Evolutionary conservation across 2,888 invertebrate species (phyloP), one percentile per base, ranked within the genome.

Genomic region (Scaptomyza tumidula): DNA sequence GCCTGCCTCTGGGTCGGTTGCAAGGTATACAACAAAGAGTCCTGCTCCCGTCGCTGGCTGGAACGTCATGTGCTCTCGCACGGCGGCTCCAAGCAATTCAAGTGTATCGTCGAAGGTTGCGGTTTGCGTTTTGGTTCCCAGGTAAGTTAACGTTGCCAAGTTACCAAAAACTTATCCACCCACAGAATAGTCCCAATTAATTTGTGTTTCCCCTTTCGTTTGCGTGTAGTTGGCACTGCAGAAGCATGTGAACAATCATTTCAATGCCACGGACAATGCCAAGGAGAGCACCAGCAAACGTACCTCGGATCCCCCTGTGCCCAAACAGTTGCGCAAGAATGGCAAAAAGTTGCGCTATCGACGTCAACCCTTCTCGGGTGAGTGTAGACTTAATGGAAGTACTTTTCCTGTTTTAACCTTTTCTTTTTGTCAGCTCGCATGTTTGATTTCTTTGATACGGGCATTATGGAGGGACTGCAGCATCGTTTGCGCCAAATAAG

Each of bases 61-160:
- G 98, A 98, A 91, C 94, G 98, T 49, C 98, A 98, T 93, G 96
- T 98, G 46, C 93, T 98, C 52, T 96, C 96, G 0, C 98, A 98
- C 92, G 96, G 96, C 62, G 97, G 97, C 46, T 97, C 96, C 92
- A 98, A 98, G 91, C 98, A 98, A 27, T 98, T 97, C 93, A 95
- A 97, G 89, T 99, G 98, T 93, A 98, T 98, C 91, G 97, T 99
- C 83, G 98, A 97, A 90, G 96, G 97, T 86, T 99, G 98, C 93
- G 97, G 98, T 84, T 95, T 95, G 87, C 93, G 97, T 88, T 97
- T 97, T 91, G 96, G 96, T 89, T 96, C 96, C 69, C 97, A 97
- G 95, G 97, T 97, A 94, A 91, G 93, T 92, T 92, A 3, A 1
- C 29, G 5, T 10, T 1, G 24, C 44, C 61, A 33, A 45, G 4